Base-by-base conservation (phyloP, 2,113 vertebrate genomes). In the Ammodytes marinus region DNA sequence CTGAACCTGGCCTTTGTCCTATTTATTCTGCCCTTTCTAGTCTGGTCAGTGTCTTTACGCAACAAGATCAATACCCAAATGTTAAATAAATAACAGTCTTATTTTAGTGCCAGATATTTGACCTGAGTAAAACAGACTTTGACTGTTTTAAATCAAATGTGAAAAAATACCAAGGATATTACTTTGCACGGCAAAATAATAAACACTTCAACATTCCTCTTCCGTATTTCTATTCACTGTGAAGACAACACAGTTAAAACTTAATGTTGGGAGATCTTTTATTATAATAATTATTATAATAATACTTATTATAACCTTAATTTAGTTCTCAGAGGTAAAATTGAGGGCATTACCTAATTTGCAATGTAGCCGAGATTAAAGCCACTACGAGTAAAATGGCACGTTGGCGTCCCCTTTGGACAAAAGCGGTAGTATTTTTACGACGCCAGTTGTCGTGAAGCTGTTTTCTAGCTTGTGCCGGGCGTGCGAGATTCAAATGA, bases 51-150 rank as follows among this genome's bases (percentile, higher is more conserved):
- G 14, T 58, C 19, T 14, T 61, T 2, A 40, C 14, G 35, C 12
- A 17, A 13, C 11, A 50, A 0, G 7, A 15, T n/a, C 11, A 71
- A 13, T 27, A 27, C 15, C 15, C 46, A 12, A 50, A 15, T 69
- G 52, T 57, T 59, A 67, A 69, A 83, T 80, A 65, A 83, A 53
- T 74, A 1, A 77, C 40, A 57, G 12, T 4, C 13, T 57, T 82
- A 77, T 70, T 47, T 65, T 6, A 9, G 4, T 5, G 15, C 5
- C 7, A 19, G 0, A 6, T 35, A 13, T 45, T 0, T 40, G 55
- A 50, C 7, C 12, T 75, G 9, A 19, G 14, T 27, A 35, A 10
- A 74, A 59, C 15, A 50, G 14, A 39, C n/a, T 58, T 43, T 59
- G 12, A 12, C 8, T 73, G 8, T 43, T 43, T 1, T 35, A 27